Base-by-base conservation (phyloP, 2,113 vertebrate species). In the Toxostoma redivivum region DNA sequence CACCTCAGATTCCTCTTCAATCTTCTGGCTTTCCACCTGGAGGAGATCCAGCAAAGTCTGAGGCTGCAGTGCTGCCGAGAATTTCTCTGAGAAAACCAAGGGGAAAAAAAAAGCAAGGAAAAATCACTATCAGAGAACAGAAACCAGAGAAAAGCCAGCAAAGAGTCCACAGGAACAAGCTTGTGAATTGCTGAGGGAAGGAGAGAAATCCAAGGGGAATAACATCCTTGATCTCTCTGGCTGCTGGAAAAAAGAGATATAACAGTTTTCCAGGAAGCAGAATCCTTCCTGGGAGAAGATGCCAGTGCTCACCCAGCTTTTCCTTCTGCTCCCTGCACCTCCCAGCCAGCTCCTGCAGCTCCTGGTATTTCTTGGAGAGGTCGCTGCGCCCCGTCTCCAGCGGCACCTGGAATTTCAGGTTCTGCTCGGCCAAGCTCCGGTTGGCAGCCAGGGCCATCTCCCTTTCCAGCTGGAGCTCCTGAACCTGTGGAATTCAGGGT, bases 361-460 rank as follows among this genome's bases (percentile, higher is more conserved):
- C 98, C 58, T 98, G 97, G 53, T 99, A 99, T 76, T 98, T 98
- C 85, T 95, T 97, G 3, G 98, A 98, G 88, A 99, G 98, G 42
- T 97, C 95, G 0, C 98, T 95, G 64, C 98, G 98, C 11, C 98
- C 98, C 2, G 94, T 94, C 96, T 99, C 99, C 91, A 99, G 93
- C 3, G 98, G 98, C 0, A 94, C 98, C 87, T 98, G 99, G 95
- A 99, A 98, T 89, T 98, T 98, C 81, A 99, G 98, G 98, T 99
- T 99, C 95, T 95, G 98, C 95, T 99, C 99, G 0, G 99, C 99
- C 96, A 99, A 97, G 94, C 98, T 99, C n/a, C 99, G 98, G 92
- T 99, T 99, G 78, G 99, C 98, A 19, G 99, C 99, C 83, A 99
- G 92, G 0, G 99, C 98, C 99, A 99, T 99, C 94, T 99, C 99